Evolutionary conservation across 2,888 invertebrate species (phyloP).

Genomic region (Desoria tigrina): DNA sequence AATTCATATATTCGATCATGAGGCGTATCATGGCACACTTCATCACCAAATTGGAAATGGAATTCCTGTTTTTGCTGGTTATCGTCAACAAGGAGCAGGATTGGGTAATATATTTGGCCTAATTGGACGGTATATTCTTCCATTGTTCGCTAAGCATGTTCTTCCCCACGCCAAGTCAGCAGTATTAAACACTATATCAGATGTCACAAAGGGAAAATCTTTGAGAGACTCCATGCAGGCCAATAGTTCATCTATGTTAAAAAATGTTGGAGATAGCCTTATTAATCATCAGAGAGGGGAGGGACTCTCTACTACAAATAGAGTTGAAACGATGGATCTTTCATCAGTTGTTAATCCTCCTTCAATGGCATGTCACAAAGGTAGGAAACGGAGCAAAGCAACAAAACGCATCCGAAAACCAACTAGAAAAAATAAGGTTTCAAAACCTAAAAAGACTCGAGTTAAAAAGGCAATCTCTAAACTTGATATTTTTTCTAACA

Average conservation of each 20-base stretch:
- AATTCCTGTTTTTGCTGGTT: not conserved
- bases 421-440: not conserved
- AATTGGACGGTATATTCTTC: constrained; percentile 22
- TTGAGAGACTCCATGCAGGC: not conserved
- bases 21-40: not conserved
- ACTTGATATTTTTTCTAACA: constrained; percentile 21
- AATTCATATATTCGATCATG: constrained; percentile 3
- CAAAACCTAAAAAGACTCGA: constrained; percentile 1
- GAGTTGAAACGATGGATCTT: not conserved
- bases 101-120: constrained; percentile 14
- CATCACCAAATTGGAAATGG: constrained; percentile 1
- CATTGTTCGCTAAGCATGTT: constrained; percentile 21
- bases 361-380: not conserved
- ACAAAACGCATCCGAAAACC: no score
- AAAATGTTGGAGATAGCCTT: constrained; percentile 11
- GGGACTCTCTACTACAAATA: constrained; percentile 13
- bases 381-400: not conserved
- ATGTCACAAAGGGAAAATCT: constrained; percentile 4
- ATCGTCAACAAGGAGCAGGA: constrained; percentile 27
- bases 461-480: constrained; percentile 27
- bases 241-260: constrained; percentile 6
- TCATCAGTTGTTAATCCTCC: not conserved
- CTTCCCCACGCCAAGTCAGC: constrained; percentile 26
- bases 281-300: not conserved
- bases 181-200: constrained; percentile 10